Conservation (phyloP, 2,797 vertebrate genomes). For the Anisognathus igniventris region DNA sequence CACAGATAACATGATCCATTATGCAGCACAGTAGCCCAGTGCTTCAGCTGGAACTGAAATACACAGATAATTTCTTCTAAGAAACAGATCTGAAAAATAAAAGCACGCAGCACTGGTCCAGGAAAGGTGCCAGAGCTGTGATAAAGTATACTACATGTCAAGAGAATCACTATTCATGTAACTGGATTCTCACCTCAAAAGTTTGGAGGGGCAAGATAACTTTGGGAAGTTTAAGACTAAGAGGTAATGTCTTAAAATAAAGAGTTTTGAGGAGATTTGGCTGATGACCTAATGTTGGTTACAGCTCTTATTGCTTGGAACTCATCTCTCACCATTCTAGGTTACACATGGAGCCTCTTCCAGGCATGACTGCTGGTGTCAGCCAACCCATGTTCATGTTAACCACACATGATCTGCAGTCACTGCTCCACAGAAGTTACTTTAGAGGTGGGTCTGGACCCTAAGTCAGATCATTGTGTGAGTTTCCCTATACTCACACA, state of each 20-base stretch:
- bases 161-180: neutral
- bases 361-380: neutral
- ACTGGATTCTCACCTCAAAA: neutral
- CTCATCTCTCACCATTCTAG: neutral
- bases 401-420: neutral
- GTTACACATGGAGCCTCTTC: neutral
- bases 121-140: neutral
- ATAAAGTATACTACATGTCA: neutral
- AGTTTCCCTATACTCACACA: neutral
- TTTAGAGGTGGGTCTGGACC: neutral
- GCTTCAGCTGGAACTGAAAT: neutral
- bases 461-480: neutral
- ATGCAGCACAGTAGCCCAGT: neutral
- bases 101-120: neutral
- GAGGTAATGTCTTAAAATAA: neutral
- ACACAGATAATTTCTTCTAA: neutral
- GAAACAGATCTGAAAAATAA: neutral
- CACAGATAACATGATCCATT: neutral
- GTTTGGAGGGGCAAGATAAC: neutral
- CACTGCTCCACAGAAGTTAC: neutral
- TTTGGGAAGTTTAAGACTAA: neutral
- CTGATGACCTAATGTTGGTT: neutral
- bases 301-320: neutral
- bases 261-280: neutral
- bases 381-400: fast-evolving